Conservation (phyloP, 2,113 vertebrate species). For the Pedionomus torquatus region DNA sequence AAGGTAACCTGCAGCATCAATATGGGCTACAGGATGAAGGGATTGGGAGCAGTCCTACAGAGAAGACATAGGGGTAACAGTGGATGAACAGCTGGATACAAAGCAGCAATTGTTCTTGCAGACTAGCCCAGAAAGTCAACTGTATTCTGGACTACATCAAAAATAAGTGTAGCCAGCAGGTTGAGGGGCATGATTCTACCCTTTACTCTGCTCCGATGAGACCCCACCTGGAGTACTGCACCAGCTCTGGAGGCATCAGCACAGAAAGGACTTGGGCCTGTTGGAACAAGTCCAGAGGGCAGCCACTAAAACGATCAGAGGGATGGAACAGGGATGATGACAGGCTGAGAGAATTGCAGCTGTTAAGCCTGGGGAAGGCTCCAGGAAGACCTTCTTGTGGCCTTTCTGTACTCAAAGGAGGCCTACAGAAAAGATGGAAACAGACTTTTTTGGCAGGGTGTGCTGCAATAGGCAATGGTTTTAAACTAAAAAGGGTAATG, state of each 20-base stretch:
- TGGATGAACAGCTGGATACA: neutral
- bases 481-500: neutral
- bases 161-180: neutral
- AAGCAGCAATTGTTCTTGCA: neutral
- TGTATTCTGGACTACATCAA: neutral
- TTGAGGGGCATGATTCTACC: neutral
- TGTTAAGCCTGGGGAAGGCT: neutral
- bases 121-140: neutral
- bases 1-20: neutral
- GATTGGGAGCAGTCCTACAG: neutral
- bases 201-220: neutral
- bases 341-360: neutral
- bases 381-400: neutral
- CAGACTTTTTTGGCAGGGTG: neutral
- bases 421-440: neutral
- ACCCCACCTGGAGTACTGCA: neutral
- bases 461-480: neutral
- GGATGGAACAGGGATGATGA: neutral
- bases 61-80: neutral
- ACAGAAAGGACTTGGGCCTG: neutral
- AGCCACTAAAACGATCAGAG: neutral
- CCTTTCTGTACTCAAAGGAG: neutral
- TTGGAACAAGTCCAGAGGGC: neutral
- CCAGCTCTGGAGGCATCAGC: neutral
- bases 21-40: neutral